Conservation (phyloP, 2,797 vertebrate genomes). For the Aeoliscus strigatus region DNA sequence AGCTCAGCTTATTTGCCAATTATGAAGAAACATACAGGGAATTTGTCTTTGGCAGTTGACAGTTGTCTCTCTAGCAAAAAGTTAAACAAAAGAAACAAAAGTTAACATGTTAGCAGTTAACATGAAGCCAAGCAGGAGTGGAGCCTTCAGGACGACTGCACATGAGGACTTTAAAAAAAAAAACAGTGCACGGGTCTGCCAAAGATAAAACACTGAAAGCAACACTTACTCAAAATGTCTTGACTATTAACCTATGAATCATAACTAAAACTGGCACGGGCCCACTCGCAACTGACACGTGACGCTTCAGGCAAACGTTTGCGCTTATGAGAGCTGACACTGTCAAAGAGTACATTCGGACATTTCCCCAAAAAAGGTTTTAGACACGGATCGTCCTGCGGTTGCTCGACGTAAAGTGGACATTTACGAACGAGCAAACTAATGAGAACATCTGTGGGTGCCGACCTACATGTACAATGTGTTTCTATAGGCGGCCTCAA, state of each 20-base stretch:
- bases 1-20: too few relatives aligned
- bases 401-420: constrained; percentile 15
- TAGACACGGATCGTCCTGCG: constrained; percentile 17
- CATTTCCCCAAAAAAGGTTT: constrained; percentile 41
- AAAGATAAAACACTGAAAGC: constrained; percentile 61
- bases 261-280: constrained; percentile 57
- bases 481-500: too few relatives aligned
- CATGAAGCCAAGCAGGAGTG: constrained; percentile 36
- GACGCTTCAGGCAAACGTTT: constrained; percentile 59
- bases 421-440: constrained; percentile 2
- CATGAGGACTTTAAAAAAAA: constrained; percentile 55
- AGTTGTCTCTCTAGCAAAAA: too few relatives aligned
- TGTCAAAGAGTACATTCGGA: constrained; percentile 40
- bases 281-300: constrained; percentile 57
- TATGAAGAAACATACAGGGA: too few relatives aligned
- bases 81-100: too few relatives aligned
- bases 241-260: constrained; percentile 73
- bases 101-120: too few relatives aligned
- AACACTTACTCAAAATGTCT: constrained; percentile 62
- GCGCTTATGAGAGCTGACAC: constrained; percentile 59
- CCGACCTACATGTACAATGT: too few relatives aligned
- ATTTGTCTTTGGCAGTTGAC: too few relatives aligned
- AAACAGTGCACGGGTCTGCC: constrained; percentile 46
- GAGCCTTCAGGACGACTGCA: constrained; percentile 50
- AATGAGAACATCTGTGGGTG: too few relatives aligned